These are phyloP conservation scores for Tromatobia lineatoria DNA, from an alignment of 2,888 invertebrate genomes.

Conservation along the genomic window DNA sequence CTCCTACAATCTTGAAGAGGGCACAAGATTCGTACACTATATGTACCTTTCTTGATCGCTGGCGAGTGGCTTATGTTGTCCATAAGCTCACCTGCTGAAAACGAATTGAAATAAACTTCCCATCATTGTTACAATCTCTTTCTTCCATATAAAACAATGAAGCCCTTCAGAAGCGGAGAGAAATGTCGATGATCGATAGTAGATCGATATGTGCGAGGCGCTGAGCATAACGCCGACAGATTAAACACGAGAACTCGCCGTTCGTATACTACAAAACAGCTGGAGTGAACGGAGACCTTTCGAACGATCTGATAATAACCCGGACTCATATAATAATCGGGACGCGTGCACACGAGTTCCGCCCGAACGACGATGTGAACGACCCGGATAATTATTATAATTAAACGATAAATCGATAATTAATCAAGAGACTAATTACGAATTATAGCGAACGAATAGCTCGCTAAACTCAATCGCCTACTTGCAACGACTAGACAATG, in stretches of 20 bases:
- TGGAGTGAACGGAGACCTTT: slow-evolving; percentile 63
- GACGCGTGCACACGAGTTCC: slow-evolving; percentile 46
- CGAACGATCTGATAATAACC: slow-evolving; percentile 61
- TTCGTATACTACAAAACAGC: slow-evolving; percentile 19
- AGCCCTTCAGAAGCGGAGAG: slow-evolving; percentile 54
- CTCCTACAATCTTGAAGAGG: slow-evolving; percentile 72
- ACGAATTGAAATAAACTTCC: slow-evolving; percentile 29
- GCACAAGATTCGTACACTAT: slow-evolving; percentile 28
- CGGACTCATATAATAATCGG: slow-evolving; percentile 62
- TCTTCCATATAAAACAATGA: slow-evolving; percentile 46
- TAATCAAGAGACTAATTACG: slow-evolving; percentile 83
- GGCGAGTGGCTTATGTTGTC: background rate
- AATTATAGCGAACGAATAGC: slow-evolving; percentile 75
- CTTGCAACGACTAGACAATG: slow-evolving; percentile 77
- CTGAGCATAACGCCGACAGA: slow-evolving; percentile 28
- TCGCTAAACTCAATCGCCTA: slow-evolving; percentile 52
- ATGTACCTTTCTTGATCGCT: slow-evolving; percentile 1
- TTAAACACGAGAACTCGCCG: slow-evolving; percentile 42
- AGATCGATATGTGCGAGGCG: slow-evolving; percentile 34
- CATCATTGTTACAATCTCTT: slow-evolving; percentile 5
- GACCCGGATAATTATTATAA: slow-evolving; percentile 80
- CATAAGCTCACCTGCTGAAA: slow-evolving; percentile 49
- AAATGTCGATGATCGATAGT: slow-evolving; percentile 54
- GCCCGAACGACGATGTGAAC: slow-evolving; percentile 32
- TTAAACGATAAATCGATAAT: slow-evolving; percentile 84